Evolutionary conservation across 2,797 vertebrate genomes (phyloP).

Genomic region (Chelonia mydas): DNA sequence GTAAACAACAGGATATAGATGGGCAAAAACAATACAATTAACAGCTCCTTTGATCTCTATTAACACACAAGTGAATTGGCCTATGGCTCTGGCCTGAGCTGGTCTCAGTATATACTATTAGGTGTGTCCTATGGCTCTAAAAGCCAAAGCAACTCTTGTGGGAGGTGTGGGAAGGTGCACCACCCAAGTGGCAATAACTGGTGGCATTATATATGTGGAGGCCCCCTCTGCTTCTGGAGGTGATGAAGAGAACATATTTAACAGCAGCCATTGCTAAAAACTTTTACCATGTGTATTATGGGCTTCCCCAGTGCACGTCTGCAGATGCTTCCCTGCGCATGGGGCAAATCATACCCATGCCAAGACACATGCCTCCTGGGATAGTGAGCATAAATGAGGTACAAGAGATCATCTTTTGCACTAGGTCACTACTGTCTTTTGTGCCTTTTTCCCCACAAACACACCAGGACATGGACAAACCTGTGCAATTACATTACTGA

Average conservation of each 20-base stretch:
- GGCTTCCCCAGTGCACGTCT: neutral
- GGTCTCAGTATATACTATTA: neutral
- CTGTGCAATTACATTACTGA: neutral
- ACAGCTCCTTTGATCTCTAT: too few species aligned
- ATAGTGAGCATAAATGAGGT: neutral
- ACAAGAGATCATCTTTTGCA: neutral
- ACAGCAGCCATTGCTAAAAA: neutral
- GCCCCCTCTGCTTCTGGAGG: neutral
- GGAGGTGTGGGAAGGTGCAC: neutral
- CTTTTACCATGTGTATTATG: neutral
- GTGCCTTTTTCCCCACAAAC: neutral
- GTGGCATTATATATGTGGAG: neutral
- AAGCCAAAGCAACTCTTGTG: neutral
- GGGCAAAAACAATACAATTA: too few species aligned
- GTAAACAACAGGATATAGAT: too few species aligned
- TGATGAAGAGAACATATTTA: neutral
- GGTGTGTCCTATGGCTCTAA: neutral
- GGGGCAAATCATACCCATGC: neutral
- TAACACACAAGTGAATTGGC: too few species aligned
- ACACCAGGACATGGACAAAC: neutral
- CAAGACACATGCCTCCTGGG: neutral
- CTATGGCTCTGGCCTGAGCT: too few species aligned
- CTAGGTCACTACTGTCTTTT: neutral
- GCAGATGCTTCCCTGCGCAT: neutral
- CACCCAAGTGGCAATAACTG: neutral